phyloP scores from a whole-genome alignment of 2,888 invertebrate species.

The Pherbina coryleti region DNA sequence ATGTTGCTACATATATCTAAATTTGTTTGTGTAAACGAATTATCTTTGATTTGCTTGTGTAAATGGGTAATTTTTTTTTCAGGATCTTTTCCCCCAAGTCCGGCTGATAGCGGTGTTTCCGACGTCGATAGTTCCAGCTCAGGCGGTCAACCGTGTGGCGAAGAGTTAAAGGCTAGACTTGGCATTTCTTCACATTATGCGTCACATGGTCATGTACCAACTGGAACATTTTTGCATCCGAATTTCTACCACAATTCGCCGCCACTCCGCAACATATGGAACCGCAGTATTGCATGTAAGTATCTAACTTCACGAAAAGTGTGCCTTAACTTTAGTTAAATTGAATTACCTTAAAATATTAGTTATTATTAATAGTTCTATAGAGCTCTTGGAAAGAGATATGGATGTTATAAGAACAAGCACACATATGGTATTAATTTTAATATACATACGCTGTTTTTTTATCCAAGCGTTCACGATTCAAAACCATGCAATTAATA shows the following conservation, averaged over 20 bases:
- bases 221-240: conserved; percentile 74
- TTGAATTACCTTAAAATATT: too few relatives aligned
- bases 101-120: conserved; percentile 96
- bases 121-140: conserved; percentile 96
- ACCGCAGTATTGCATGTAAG: conserved; percentile 70
- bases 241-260: conserved; percentile 78
- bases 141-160: conserved; percentile 76
- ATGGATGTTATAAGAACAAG: background rate
- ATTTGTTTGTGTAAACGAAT: background rate
- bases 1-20: too few relatives aligned
- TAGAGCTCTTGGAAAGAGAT: too few relatives aligned
- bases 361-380: too few relatives aligned
- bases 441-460: background rate
- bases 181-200: conserved; percentile 77
- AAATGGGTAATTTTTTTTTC: conserved; percentile 63
- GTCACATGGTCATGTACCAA: conserved; percentile 56
- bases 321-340: too few relatives aligned
- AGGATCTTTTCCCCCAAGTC: conserved; percentile 97
- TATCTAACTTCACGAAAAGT: conserved; percentile 42
- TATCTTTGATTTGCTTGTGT: background rate
- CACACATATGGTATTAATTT: background rate
- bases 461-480: background rate
- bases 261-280: conserved; percentile 70
- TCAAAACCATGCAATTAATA: conserved; percentile 22
- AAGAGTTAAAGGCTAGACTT: conserved; percentile 89